Evolutionary conservation across 2,888 invertebrate genomes (phyloP), one percentile per base, ranked within the genome.

Genomic region (Falcaria lacertinaria): DNA sequence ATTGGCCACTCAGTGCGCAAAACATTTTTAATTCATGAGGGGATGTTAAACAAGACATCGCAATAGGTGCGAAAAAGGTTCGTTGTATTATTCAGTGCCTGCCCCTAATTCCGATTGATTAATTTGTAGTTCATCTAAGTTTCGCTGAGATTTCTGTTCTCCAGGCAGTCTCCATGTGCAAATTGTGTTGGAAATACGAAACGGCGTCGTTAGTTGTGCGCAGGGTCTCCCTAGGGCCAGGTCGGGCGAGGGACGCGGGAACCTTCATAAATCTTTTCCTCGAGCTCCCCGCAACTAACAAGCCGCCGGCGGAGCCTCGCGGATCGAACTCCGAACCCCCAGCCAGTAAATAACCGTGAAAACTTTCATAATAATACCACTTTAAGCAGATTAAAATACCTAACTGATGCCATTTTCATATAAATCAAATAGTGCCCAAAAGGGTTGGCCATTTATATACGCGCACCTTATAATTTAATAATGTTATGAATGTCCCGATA

Each of bases 241-340:
- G 73, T 65, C 72, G 77, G 71, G 72, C 58, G 65, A 74, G 70
- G 80, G 80, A 79, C 77, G 75, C 58, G 69, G 69, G 67, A 73
- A 86, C 87, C 85, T 78, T 75, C 78, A 87, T 87, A 87, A 88
- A 88, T 88, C 89, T 87, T 80, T 80, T 83, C 76, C 76, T 71
- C 76, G 71, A 76, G 75, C 76, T 74, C 67, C 74, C 79, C 80
- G 65, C 81, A 76, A 81, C 82, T 87, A 88, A 87, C 87, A 83
- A 85, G 80, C 80, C 75, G 65, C 65, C 69, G 68, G 66, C 70
- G 62, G 47, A 53, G 57, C 50, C 54, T 43, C 58, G 50, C 43
- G 57, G 66, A 68, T 71, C 61, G 54, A 60, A 61, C 61, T 58
- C 57, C 52, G 46, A 55, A 52, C 67, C 60, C 62, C 57, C 48